Conservation (phyloP, 2,888 invertebrate species). For the Eremobia ochroleuca region DNA sequence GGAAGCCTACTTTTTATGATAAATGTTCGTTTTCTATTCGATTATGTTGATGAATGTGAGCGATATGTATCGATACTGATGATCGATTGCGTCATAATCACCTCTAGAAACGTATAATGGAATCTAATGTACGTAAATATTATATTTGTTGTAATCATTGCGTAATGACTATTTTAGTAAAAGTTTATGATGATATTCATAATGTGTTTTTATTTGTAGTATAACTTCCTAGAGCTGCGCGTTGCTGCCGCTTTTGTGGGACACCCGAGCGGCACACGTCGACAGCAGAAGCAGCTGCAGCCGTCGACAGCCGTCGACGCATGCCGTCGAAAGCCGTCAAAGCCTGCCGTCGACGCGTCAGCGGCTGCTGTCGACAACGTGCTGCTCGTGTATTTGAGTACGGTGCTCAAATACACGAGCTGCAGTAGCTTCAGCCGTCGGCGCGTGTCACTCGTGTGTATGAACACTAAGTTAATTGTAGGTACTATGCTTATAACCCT, state of each 20-base stretch:
- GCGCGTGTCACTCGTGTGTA: too few relatives aligned
- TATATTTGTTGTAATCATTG: constrained; percentile 54
- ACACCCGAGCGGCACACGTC: too few relatives aligned
- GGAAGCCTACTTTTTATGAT: constrained; percentile 80
- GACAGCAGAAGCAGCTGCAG: too few relatives aligned
- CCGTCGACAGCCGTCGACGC: too few relatives aligned
- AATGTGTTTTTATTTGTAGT: not conserved
- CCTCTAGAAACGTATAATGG: constrained; percentile 63
- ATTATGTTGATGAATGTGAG: constrained; percentile 82
- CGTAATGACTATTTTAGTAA: constrained; percentile 58
- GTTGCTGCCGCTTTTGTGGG: not conserved
- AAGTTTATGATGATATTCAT: not conserved
- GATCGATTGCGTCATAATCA: constrained; percentile 84
- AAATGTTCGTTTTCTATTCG: constrained; percentile 86
- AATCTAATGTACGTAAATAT: constrained; percentile 60
- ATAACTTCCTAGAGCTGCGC: not conserved
- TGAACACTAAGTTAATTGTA: too few relatives aligned
- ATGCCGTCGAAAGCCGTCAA: too few relatives aligned
- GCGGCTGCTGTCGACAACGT: too few relatives aligned
- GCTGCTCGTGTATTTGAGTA: too few relatives aligned
- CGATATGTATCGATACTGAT: constrained; percentile 81
- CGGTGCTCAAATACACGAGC: too few relatives aligned
- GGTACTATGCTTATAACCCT: too few relatives aligned
- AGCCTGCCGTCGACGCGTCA: too few relatives aligned
- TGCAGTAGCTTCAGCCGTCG: too few relatives aligned